Evolutionary conservation across 2,888 invertebrate genomes (phyloP).

Genomic region (Sinotaia quadrata): DNA sequence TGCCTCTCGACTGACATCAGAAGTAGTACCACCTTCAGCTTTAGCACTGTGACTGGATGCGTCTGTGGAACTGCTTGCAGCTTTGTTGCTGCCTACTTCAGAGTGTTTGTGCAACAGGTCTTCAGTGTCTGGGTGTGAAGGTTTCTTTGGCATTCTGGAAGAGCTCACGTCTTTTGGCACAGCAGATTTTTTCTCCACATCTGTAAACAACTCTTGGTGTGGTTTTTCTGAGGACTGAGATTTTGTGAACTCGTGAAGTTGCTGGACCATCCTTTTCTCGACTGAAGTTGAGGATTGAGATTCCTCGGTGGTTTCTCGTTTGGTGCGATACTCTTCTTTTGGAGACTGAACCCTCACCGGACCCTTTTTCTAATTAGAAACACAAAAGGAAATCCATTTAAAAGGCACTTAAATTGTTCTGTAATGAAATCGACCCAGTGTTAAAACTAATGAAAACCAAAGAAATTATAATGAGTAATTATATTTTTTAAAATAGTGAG

Average conservation of each 20-base stretch:
- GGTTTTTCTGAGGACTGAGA: conserved; percentile 7
- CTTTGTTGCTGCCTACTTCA: conserved; percentile 22
- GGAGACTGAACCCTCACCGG: conserved; percentile 25
- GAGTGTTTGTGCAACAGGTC: conserved; percentile 15
- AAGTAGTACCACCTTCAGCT: conserved; percentile 52
- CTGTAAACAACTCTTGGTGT: too few relatives aligned
- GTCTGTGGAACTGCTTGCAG: conserved; percentile 53
- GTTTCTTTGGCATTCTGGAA: too few relatives aligned
- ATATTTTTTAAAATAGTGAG: too few relatives aligned
- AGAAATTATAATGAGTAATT: neutral
- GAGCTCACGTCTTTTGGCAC: too few relatives aligned
- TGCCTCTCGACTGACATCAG: conserved; percentile 58
- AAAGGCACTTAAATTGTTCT: neutral
- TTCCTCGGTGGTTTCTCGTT: conserved; percentile 19
- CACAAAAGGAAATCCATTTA: neutral
- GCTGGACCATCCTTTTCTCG: conserved; percentile 67
- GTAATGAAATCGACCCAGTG: neutral
- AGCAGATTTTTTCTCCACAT: too few relatives aligned
- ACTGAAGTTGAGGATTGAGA: conserved; percentile 41
- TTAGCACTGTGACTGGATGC: conserved; percentile 47
- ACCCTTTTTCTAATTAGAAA: conserved; percentile 24
- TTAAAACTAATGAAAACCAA: neutral
- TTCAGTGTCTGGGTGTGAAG: neutral
- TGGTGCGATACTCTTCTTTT: conserved; percentile 2
- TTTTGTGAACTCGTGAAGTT: conserved; percentile 53